Base-by-base conservation (phyloP, 2,113 vertebrate species). In the Serinus canaria region DNA sequence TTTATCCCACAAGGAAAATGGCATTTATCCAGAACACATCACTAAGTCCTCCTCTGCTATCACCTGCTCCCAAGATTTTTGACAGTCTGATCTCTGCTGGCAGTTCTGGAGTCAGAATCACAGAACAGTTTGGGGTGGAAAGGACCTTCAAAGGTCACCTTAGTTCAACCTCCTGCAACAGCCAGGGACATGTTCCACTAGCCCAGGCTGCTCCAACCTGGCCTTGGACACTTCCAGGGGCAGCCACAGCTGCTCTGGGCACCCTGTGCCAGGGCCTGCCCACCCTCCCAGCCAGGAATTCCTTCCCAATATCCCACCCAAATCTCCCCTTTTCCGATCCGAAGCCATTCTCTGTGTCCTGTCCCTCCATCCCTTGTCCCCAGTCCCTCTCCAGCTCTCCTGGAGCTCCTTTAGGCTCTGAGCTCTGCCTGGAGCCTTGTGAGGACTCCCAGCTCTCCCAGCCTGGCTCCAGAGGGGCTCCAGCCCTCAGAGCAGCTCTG, bases 401-500 rank as follows among this genome's bases (percentile, higher is more conserved):
- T 87, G 66, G 66, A 63, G 41, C 49, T 3, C 20, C 58, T 43
- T 55, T 0, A 63, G 16, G 30, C 49, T 70, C 30, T 15, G 5
- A 79, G 41, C 1, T 49, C 35, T 50, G 31, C 9, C 67, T 50
- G 67, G 22, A 56, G 3, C 27, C 11, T 31, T 41, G 7, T 2
- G 35, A 55, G 2, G 43, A 21, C 0, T 0, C 35, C 31, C 85
- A 80, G 31, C 31, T 66, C 41, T 64, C 76, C 50, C 6, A 64
- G 21, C 25, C 85, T 87, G 41, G 47, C 3, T 59, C 22, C n/a
- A 59, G 22, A 59, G n/a, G n/a, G 56, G 10, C 41, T 70, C 67
- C 75, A 72, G 49, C 41, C 13, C 58, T 22, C 2, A 5, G 17
- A 50, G 43, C 20, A 80, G 0, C 21, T 37, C 67, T 0, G 0